A percentile compares a stretch with the other conserved stretches of the same genome.
Conservation (phyloP, 2,113 vertebrate species). For the Odocoileus hemionus region DNA sequence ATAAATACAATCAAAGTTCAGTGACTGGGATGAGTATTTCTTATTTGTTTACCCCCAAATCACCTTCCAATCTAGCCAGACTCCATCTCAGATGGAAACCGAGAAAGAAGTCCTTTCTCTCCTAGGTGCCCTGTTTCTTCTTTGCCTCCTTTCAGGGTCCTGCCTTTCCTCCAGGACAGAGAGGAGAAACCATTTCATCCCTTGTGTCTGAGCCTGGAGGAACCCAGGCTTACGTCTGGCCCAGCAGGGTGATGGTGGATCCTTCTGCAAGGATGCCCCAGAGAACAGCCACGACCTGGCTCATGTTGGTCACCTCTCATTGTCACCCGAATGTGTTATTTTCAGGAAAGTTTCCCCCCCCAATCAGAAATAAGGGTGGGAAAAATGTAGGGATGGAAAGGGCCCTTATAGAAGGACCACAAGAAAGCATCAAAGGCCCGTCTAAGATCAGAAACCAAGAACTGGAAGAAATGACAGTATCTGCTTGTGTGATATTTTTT, state of each 20-base stretch:
- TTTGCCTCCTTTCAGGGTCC: not conserved
- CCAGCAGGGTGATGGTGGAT: accelerated
- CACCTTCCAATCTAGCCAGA: not conserved
- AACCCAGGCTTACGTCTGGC: accelerated
- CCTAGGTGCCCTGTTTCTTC: not conserved
- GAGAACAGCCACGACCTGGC: not conserved
- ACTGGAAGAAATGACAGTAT: not conserved
- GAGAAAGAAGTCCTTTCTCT: not conserved
- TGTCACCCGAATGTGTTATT: not conserved
- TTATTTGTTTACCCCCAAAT: not conserved
- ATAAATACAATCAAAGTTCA: not conserved
- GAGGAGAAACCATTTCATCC: not conserved
- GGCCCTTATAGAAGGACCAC: not conserved
- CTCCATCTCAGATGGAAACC: not conserved
- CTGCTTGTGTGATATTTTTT: not conserved
- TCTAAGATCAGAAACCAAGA: not conserved
- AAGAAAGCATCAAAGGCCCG: not conserved
- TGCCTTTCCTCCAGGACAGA: not conserved
- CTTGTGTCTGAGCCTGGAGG: not conserved
- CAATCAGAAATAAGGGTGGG: not conserved
- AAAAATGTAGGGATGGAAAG: not conserved
- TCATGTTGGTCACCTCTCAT: not conserved
- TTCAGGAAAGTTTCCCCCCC: not conserved
- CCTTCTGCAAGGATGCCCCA: not conserved
- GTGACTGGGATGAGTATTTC: not conserved